Evolutionary conservation across 1,140 invertebrate genomes (phyloP), one percentile per base, ranked within the genome.

Genomic region (Aradophagus sp.): DNA sequence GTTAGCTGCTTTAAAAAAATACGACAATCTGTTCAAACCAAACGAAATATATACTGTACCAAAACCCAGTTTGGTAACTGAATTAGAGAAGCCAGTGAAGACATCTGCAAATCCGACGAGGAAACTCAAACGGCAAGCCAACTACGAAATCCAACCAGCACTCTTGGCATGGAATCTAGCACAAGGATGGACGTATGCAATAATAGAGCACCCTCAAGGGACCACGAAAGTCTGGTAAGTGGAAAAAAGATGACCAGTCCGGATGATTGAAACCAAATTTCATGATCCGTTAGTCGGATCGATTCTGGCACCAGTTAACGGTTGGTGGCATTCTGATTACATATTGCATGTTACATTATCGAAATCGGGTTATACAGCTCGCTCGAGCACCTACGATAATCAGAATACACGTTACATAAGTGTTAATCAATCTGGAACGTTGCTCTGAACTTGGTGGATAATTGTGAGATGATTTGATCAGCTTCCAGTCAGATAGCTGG

Each of bases 251-350:
- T 34, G 16, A 1, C 11, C 17, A 13, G 38, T 34, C 32, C 34
- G 29, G 32, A 35, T 59, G 55, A 63, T 61, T 42, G 29, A 19
- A 67, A 70, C 63, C 53, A 61, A 55, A 68, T 65, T 65, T 61
- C 55, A 72, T 56, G 68, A 73, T 31, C 55, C 58, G 65, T 68
- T 73, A 63, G 53, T 65, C 29, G 58, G 53, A 58, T 67, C 63
- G 63, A 70, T 63, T 66, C 52, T 34, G 14, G 20, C 42, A 14
- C 29, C 20, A 32, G 16, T 68, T 72, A 74, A 73, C 68, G 74
- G 74, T 78, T 79, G 73, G 62, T 45, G 55, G 77, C 68, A 58
- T 79, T 77, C 72, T 75, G 73, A 77, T 80, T 79, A 78, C 68
- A 76, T 74, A 77, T 75, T 70, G 61, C 58, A 55, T 75, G 65